Evolutionary conservation across 2,888 invertebrate species (phyloP).

Genomic region (Drosophila monieri): DNA sequence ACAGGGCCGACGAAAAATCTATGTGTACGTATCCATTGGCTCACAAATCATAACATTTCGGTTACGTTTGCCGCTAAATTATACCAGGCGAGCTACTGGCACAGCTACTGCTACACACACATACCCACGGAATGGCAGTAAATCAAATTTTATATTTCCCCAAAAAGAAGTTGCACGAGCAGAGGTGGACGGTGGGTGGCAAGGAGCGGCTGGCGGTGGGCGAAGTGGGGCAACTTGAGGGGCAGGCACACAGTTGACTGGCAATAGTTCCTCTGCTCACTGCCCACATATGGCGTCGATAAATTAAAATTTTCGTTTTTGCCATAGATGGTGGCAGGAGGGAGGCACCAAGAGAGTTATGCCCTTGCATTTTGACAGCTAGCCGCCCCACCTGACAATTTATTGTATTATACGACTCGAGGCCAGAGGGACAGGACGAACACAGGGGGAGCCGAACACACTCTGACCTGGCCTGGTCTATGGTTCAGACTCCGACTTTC

Average conservation of each 20-base stretch:
- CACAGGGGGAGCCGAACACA: slow-evolving; percentile 46
- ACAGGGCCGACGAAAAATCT: slow-evolving; percentile 23
- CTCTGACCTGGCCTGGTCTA: slow-evolving; percentile 54
- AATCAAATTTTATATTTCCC: slow-evolving; percentile 83
- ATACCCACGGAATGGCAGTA: slow-evolving; percentile 70
- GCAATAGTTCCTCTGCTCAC: slow-evolving; percentile 70
- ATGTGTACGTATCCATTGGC: slow-evolving; percentile 55
- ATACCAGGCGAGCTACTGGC: slow-evolving; percentile 48
- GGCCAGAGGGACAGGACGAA: slow-evolving; percentile 25
- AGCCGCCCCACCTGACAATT: slow-evolving; percentile 74
- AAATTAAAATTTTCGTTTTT: slow-evolving; percentile 81
- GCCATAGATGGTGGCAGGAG: slow-evolving; percentile 13
- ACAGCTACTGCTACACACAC: slow-evolving; percentile 33
- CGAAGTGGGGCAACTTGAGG: slow-evolving; percentile 51
- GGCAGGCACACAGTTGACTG: slow-evolving; percentile 29
- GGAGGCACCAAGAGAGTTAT: slow-evolving; percentile 46
- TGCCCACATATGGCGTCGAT: slow-evolving; percentile 82
- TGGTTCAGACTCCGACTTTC: slow-evolving; percentile 32
- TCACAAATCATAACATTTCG: slow-evolving; percentile 72
- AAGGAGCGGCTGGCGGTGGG: background rate
- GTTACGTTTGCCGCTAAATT: slow-evolving; percentile 73
- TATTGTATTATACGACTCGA: slow-evolving; percentile 74
- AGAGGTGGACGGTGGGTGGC: slow-evolving; percentile 7
- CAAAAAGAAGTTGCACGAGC: slow-evolving; percentile 60
- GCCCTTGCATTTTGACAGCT: slow-evolving; percentile 73